Evolutionary conservation across 2,113 vertebrate species (phyloP), one percentile per base, ranked within the genome.

Genomic region (Vanacampus margaritifer): DNA sequence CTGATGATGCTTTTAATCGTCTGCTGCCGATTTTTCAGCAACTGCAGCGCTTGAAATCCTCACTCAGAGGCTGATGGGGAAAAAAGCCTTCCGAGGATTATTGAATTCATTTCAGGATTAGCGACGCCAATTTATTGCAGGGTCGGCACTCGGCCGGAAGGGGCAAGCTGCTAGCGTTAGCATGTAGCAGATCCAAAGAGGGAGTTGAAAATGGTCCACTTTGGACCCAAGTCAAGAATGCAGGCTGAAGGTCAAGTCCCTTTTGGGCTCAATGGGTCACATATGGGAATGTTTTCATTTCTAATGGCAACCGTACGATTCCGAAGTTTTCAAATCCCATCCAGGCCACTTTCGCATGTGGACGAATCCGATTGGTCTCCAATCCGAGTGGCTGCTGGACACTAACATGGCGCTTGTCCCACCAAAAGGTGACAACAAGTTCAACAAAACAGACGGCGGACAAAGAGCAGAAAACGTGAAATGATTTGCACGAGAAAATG

Each of bases 51-150:
- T 24, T 62, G n/a, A n/a, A 12, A 41, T 23, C 54, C 60, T 41
- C 37, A 24, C 60, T 41, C 39, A 17, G 57, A n/a, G 16, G 54
- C 26, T 12, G 24, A 23, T 2, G 11, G 3, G 5, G 16, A 57
- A 35, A 35, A 35, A 41, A 61, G 59, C 37, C 23, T 61, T 41
- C n/a, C 59, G 24, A 13, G 59, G 59, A 62, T 62, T 62, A 62
- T 41, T 24, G 21, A 2, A 62, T 56, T 56, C 11, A 57, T 28
- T 32, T 57, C 11, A 14, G 54, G 54, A 57, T 57, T 57, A 28
- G 5, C 23, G 51, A 8, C 51, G 58, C 21, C 58, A 60, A 39
- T 12, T n/a, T 6, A 39, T 19, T 13, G 21, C 21, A 11, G 58
- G 35, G n/a, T n/a, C n/a, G n/a, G n/a, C n/a, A n/a, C 36, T 2